A percentile compares a stretch with the other conserved stretches of the same genome.
phyloP scores from a whole-genome alignment of 2,797 vertebrate species.

The Fratercula arctica region DNA sequence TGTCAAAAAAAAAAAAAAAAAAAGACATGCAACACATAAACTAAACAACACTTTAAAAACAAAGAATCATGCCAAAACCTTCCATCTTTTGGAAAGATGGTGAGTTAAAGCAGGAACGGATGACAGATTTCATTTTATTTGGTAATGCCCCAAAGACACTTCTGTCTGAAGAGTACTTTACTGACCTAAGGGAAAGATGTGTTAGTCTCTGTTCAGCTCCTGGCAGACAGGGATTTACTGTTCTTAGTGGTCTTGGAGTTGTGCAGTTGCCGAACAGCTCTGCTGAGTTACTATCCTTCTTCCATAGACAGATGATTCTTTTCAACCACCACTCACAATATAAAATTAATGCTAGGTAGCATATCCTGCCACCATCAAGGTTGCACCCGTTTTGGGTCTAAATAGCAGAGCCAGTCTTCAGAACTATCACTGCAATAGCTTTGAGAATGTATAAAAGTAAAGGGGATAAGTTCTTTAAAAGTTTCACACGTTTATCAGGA shows the following conservation, averaged over 20 bases:
- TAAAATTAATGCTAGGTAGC: background rate
- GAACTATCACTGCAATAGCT: background rate
- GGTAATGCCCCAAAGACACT: background rate
- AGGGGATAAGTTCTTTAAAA: background rate
- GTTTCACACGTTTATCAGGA: background rate
- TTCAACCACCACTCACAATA: background rate
- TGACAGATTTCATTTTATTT: background rate
- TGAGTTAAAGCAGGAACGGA: background rate
- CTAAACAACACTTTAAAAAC: background rate
- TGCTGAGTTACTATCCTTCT: background rate
- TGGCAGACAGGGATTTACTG: background rate
- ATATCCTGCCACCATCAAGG: background rate
- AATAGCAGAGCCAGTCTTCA: background rate
- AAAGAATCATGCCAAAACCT: background rate
- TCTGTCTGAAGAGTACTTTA: background rate
- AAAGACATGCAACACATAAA: background rate
- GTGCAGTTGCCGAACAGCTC: background rate
- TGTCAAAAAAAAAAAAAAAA: background rate
- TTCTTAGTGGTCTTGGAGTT: background rate
- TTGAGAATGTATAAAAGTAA: background rate
- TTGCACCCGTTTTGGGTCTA: background rate
- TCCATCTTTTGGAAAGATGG: background rate
- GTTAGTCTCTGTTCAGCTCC: background rate
- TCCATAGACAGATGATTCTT: background rate
- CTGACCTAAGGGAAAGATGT: background rate